phyloP scores from a whole-genome alignment of 1,140 invertebrate species.

The Apis laboriosa region DNA sequence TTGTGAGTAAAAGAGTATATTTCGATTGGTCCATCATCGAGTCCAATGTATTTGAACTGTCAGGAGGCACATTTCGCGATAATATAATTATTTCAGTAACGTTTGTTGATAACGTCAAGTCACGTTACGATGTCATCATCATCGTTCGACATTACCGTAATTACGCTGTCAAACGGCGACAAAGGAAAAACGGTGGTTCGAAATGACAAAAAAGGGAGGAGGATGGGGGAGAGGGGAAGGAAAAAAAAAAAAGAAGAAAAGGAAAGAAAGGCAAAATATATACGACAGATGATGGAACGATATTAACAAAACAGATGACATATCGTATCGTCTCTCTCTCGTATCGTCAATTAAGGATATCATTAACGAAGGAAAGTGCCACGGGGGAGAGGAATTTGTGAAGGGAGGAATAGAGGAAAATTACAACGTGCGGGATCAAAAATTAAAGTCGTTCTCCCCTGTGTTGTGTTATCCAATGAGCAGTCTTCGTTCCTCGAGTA shows the following conservation, averaged over 20 bases:
- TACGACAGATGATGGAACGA: constrained; percentile 53
- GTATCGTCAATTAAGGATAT: constrained; percentile 55
- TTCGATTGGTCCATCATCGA: background rate
- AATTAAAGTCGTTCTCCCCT: constrained; percentile 41
- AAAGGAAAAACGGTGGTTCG: constrained; percentile 15
- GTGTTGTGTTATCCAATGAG: background rate
- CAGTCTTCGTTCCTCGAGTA: background rate
- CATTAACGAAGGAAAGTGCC: constrained; percentile 44
- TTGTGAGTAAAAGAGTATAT: too few relatives aligned
- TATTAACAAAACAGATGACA: constrained; percentile 60
- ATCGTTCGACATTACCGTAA: constrained; percentile 20
- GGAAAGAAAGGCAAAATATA: constrained; percentile 5
- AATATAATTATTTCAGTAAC: background rate
- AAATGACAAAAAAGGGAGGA: background rate
- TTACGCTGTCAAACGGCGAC: constrained; percentile 35
- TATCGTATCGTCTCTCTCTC: constrained; percentile 17
- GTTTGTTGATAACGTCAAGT: constrained; percentile 2
- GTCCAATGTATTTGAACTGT: too few relatives aligned
- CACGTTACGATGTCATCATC: background rate
- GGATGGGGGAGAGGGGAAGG: too few relatives aligned
- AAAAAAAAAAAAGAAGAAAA: background rate
- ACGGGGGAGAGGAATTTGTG: constrained; percentile 40
- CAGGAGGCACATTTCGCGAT: background rate
- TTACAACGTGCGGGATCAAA: constrained; percentile 47
- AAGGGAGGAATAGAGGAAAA: constrained; percentile 30